These are phyloP conservation scores for Ashinkailepas kermadecensis DNA, from an alignment of 2,888 invertebrate genomes.

Conservation along the genomic window DNA sequence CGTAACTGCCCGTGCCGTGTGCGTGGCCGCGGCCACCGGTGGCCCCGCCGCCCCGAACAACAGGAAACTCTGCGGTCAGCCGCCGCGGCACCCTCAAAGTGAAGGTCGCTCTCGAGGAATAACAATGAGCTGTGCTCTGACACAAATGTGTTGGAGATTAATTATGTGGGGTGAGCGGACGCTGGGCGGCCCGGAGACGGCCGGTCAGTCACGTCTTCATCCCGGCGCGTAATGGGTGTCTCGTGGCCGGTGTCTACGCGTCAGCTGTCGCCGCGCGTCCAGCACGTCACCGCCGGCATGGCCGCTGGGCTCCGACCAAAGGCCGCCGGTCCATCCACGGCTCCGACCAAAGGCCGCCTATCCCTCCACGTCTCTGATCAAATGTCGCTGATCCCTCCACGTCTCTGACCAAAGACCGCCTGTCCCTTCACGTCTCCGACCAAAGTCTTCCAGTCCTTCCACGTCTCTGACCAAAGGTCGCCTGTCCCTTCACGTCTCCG, in stretches of 20 bases:
- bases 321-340: too few relatives aligned
- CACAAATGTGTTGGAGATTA: slow-evolving; percentile 6
- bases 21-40: not conserved
- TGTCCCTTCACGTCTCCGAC: too few relatives aligned
- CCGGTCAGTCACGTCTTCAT: not conserved
- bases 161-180: not conserved
- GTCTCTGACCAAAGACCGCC: too few relatives aligned
- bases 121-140: slow-evolving; percentile 3
- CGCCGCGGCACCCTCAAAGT: slow-evolving; percentile 4
- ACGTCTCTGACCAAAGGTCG: too few relatives aligned
- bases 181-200: not conserved
- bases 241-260: not conserved
- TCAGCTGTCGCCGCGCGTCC: not conserved
- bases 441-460: too few relatives aligned
- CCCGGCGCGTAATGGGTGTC: not conserved
- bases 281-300: too few relatives aligned
- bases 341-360: too few relatives aligned
- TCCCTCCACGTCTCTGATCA: too few relatives aligned
- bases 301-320: too few relatives aligned
- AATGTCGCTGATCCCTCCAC: too few relatives aligned
- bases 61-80: slow-evolving; percentile 15
- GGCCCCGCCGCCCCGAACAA: not conserved
- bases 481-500: too few relatives aligned
- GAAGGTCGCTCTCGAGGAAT: not conserved
- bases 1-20: too few relatives aligned